Evolutionary conservation across 2,888 invertebrate genomes (phyloP).

Genomic region (Dryomyza anilis): DNA sequence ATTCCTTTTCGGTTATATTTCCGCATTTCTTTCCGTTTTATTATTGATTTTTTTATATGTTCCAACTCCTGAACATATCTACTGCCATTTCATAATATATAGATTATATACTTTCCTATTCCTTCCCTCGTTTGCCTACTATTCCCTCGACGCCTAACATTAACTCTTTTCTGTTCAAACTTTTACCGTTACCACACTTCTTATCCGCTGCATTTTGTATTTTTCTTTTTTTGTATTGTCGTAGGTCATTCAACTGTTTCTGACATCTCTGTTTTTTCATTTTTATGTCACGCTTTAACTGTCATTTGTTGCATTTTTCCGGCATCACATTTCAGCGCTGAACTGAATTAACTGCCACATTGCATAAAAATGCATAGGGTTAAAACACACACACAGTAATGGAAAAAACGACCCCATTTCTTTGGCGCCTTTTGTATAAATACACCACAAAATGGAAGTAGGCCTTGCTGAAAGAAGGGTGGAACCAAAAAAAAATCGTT

Average conservation of each 20-base stretch:
- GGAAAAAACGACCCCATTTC: neutral
- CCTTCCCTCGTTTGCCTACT: neutral
- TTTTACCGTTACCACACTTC: neutral
- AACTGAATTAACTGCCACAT: slow-evolving; percentile 3
- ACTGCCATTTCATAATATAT: no score
- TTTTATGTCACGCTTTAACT: neutral
- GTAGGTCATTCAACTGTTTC: slow-evolving; percentile 9
- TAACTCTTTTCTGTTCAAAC: neutral
- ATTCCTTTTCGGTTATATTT: no score
- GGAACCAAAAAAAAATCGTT: neutral
- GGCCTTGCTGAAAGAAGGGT: neutral
- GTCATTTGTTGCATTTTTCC: slow-evolving; percentile 15
- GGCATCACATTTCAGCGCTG: neutral
- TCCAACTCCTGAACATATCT: no score
- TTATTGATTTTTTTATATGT: no score
- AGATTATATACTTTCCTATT: neutral
- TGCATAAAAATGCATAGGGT: neutral
- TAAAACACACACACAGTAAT: neutral
- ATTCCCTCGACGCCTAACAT: neutral
- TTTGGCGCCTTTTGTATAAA: neutral
- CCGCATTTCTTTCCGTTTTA: no score
- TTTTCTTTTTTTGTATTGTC: slow-evolving; percentile 2
- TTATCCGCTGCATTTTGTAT: neutral
- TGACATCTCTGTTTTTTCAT: neutral
- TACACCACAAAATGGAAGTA: slow-evolving; percentile 8